A percentile compares a stretch with the other conserved stretches of the same genome.
Conservation (phyloP, 2,113 vertebrate species). For the Pelecanus crispus region DNA sequence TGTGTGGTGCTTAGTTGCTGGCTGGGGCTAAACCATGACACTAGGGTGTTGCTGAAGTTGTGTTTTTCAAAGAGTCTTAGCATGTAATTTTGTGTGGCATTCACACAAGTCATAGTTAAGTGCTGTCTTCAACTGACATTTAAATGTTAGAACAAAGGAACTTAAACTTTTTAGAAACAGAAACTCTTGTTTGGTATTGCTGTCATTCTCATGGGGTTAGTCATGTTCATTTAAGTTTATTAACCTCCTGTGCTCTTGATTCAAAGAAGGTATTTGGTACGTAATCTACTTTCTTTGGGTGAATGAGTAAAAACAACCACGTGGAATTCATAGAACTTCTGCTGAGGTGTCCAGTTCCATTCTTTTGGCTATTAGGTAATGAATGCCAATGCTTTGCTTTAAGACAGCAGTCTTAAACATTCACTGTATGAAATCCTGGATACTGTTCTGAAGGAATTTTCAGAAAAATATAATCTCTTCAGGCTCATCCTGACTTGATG, state of each 20-base stretch:
- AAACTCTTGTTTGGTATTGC: background rate
- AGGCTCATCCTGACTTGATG: background rate
- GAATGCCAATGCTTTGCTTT: background rate
- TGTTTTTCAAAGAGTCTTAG: background rate
- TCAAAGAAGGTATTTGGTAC: background rate
- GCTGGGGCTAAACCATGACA: no score
- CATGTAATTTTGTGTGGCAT: background rate
- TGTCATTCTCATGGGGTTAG: background rate
- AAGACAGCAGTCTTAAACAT: background rate
- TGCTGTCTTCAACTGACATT: background rate
- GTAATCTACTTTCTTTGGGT: background rate
- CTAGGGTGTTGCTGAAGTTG: background rate
- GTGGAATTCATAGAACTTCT: background rate
- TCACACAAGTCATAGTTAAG: background rate
- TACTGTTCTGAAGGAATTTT: background rate
- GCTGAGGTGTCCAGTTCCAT: background rate
- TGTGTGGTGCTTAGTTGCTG: no score
- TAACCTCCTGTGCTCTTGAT: background rate
- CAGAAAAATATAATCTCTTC: background rate
- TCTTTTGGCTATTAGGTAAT: background rate
- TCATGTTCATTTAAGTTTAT: background rate
- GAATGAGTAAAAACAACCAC: background rate
- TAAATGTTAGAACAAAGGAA: background rate
- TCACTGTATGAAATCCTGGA: background rate
- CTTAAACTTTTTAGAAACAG: background rate